Evolutionary conservation across 2,113 vertebrate species (phyloP).

Genomic region (Saccopteryx leptura): DNA sequence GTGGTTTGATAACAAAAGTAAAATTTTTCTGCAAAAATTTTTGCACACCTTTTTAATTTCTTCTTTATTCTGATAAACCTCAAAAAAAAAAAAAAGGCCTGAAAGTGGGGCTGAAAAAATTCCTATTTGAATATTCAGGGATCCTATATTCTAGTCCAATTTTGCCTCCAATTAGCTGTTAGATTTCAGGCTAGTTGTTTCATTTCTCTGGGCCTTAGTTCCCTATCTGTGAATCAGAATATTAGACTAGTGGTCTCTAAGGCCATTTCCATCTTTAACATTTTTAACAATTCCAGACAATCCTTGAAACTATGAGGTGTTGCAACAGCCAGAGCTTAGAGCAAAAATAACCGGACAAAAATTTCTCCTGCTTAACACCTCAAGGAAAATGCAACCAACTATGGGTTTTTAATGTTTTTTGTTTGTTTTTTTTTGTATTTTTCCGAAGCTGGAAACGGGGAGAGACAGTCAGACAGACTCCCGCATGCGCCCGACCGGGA

Average conservation of each 20-base stretch:
- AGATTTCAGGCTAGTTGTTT: not conserved
- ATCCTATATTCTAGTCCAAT: not conserved
- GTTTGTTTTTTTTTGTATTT: too few relatives aligned
- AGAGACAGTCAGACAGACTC: too few relatives aligned
- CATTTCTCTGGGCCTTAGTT: slow-evolving; percentile 2
- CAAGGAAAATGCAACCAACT: slow-evolving; percentile 70
- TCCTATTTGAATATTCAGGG: slow-evolving; percentile 34
- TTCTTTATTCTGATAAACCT: slow-evolving; percentile 19
- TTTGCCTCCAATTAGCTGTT: not conserved
- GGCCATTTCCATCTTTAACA: slow-evolving; percentile 61
- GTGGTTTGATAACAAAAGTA: not conserved
- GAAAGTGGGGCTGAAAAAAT: not conserved
- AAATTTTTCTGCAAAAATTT: slow-evolving; percentile 16
- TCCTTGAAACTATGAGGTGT: slow-evolving; percentile 43
- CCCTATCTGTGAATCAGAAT: not conserved
- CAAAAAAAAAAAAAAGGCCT: not conserved
- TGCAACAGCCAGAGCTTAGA: slow-evolving; percentile 60
- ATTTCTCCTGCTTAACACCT: slow-evolving; percentile 76
- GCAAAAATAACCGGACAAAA: slow-evolving; percentile 79
- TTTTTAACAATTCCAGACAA: slow-evolving; percentile 63
- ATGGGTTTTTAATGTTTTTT: slow-evolving; percentile 76
- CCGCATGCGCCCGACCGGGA: too few relatives aligned
- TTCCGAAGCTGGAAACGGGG: too few relatives aligned
- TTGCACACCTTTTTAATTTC: not conserved
- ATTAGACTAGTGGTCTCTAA: not conserved